Conservation (phyloP, 2,113 vertebrate species). For the Accipiter cooperii region DNA sequence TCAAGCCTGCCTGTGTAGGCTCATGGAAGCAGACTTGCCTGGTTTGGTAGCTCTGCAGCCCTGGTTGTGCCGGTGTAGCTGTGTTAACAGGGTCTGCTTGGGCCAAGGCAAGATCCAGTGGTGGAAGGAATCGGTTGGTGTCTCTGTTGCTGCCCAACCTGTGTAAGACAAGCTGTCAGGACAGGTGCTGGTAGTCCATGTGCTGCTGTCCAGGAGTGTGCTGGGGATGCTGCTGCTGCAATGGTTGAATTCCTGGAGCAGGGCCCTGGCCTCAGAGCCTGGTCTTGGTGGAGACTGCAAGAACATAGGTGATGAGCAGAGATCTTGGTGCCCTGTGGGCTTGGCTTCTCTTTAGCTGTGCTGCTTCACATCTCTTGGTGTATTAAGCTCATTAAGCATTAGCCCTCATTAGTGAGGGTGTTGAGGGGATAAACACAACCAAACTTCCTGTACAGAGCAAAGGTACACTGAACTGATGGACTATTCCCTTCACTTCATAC, state of each 20-base stretch:
- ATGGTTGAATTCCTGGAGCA: background rate
- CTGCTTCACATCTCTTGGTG: background rate
- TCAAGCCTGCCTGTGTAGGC: background rate
- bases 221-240: background rate
- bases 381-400: background rate
- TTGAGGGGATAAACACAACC: background rate
- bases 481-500: background rate
- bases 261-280: background rate
- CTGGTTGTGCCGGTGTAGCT: background rate
- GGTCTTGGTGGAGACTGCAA: background rate
- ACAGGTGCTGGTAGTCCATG: background rate
- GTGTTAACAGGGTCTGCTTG: background rate
- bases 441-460: background rate
- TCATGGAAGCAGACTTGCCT: accelerated
- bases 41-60: background rate
- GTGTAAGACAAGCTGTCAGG: background rate
- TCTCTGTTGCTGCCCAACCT: background rate
- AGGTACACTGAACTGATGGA: background rate
- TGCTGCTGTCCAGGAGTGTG: background rate
- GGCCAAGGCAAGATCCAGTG: background rate
- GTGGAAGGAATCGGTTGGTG: background rate
- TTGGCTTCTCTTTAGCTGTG: background rate
- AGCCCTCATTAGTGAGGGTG: background rate
- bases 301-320: background rate
- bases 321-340: background rate